Evolutionary conservation across 2,113 vertebrate genomes (phyloP), one percentile per base, ranked within the genome.

Genomic region (Nicator chloris): DNA sequence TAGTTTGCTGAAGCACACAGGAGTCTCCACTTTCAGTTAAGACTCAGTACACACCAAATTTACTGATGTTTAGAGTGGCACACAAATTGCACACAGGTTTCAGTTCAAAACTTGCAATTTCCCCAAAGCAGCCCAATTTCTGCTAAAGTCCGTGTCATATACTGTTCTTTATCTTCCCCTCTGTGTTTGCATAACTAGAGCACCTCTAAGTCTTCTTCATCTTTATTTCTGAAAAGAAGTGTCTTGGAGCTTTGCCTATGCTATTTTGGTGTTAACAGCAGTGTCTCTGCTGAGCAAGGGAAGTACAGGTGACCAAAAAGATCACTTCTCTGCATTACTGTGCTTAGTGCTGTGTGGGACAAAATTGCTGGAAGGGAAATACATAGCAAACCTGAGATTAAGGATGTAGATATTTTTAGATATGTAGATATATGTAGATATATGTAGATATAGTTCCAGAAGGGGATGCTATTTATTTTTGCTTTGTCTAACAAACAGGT

Each of bases 401-500:
- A 72, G 22, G 14, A 31, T 4, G 1, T 39, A 50, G 40, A 35
- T 94, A n/a, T n/a, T n/a, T n/a, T n/a, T n/a, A n/a, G n/a, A n/a
- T n/a, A n/a, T n/a, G n/a, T n/a, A n/a, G n/a, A n/a, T n/a, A n/a
- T n/a, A n/a, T n/a, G n/a, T n/a, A n/a, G n/a, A n/a, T n/a, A n/a
- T n/a, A n/a, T n/a, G n/a, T n/a, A n/a, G n/a, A n/a, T n/a, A n/a
- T n/a, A n/a, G 31, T 88, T 92, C 33, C 33, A 42, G 70, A 90
- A 72, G 18, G 59, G 66, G 31, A 27, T 94, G 26, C 15, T 76
- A 72, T 70, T 95, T 92, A 88, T 95, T 93, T 85, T 92, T 97
- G 72, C 45, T 95, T 77, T 94, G 3, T 96, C 92, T 95, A 92
- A 90, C 93, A 97, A 97, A 97, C 95, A 99, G 99, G 99, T 99